Conservation (phyloP, 2,113 vertebrate genomes). For the Ochotona curzoniae region DNA sequence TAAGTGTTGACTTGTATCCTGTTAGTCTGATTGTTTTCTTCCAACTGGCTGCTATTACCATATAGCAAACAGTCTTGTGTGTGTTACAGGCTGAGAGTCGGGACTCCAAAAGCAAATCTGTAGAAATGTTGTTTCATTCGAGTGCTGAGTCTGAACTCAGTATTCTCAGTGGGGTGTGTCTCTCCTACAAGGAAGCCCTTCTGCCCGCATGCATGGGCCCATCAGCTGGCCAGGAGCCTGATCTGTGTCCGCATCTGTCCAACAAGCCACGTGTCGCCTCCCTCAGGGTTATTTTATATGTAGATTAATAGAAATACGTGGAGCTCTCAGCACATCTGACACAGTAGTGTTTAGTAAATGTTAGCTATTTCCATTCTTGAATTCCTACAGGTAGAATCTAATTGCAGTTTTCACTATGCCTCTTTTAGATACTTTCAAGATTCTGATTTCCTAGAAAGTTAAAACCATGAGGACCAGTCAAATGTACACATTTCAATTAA, state of each 20-base stretch:
- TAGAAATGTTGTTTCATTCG: not conserved
- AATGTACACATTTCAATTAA: not conserved
- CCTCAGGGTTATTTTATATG: not conserved
- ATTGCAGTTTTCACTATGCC: not conserved
- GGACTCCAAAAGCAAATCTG: not conserved
- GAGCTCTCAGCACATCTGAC: not conserved
- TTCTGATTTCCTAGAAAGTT: conserved; percentile 52
- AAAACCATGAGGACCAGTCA: conserved; percentile 4
- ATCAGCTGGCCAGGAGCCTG: not conserved
- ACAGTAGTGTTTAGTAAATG: not conserved
- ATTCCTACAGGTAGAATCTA: conserved; percentile 54
- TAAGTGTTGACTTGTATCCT: not conserved
- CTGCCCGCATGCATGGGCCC: not conserved
- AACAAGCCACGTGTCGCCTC: not conserved
- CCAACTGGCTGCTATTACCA: not conserved
- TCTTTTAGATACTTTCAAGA: not conserved
- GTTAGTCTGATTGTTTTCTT: not conserved
- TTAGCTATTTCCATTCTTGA: not conserved
- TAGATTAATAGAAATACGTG: not conserved
- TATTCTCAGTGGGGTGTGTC: not conserved
- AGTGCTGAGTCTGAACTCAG: not conserved
- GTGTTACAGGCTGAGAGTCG: not conserved
- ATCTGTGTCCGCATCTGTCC: not conserved
- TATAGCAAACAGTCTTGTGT: not conserved
- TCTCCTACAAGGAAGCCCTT: not conserved